These are phyloP conservation scores for Temnothorax curvispinosus DNA, from an alignment of 1,140 invertebrate genomes.

Conservation along the genomic window DNA sequence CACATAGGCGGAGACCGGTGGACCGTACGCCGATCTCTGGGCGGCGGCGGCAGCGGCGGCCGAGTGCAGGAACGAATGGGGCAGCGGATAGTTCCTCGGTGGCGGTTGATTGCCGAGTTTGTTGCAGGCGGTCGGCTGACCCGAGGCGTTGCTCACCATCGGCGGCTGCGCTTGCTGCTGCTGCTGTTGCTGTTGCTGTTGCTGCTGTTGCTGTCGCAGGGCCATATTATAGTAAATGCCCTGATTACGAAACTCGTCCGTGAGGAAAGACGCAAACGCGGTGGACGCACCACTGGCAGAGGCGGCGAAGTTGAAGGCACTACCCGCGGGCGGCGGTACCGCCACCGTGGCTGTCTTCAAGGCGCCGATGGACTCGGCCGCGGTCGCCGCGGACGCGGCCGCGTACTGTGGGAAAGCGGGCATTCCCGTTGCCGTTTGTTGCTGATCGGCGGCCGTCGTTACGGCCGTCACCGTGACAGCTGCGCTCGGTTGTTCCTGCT, in stretches of 20 bases:
- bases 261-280: slow-evolving; percentile 68
- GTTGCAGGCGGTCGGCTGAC: slow-evolving; percentile 77
- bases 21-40: slow-evolving; percentile 80
- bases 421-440: slow-evolving; percentile 64
- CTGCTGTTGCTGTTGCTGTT: slow-evolving; percentile 78
- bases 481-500: slow-evolving; percentile 69
- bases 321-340: slow-evolving; percentile 78
- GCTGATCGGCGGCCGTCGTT: slow-evolving; percentile 62
- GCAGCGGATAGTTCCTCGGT: slow-evolving; percentile 80
- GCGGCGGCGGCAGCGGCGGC: slow-evolving; percentile 61
- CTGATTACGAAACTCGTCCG: slow-evolving; percentile 83
- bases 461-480: slow-evolving; percentile 55
- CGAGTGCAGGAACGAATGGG: slow-evolving; percentile 83
- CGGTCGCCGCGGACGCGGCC: slow-evolving; percentile 69
- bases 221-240: slow-evolving; percentile 83
- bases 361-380: slow-evolving; percentile 72
- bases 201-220: slow-evolving; percentile 76
- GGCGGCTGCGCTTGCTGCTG: slow-evolving; percentile 80
- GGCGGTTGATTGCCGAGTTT: slow-evolving; percentile 80
- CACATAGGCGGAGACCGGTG: slow-evolving; percentile 82
- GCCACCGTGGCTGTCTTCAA: slow-evolving; percentile 74
- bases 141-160: slow-evolving; percentile 73
- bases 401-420: slow-evolving; percentile 78
- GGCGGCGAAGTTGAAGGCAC: slow-evolving; percentile 83
- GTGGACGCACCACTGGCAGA: slow-evolving; percentile 75